Evolutionary conservation across 2,797 vertebrate genomes (phyloP), one percentile per base, ranked within the genome.

Genomic region (Triplophysa bombifrons): DNA sequence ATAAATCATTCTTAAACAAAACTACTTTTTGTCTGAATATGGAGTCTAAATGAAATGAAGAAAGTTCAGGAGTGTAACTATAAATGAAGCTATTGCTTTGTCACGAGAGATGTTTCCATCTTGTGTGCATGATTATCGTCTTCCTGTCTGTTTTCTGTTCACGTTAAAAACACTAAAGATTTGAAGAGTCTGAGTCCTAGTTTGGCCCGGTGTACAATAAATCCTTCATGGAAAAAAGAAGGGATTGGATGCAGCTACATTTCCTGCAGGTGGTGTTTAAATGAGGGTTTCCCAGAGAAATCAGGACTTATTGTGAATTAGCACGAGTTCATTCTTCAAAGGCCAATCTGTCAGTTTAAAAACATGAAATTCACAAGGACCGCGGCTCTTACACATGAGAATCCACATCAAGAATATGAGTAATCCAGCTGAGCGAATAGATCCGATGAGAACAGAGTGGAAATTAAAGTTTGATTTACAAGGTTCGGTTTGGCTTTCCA

Each of bases 401-500:
- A 83, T 74, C 73, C 67, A 74, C 73, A 81, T 85, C 25, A 78
- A 66, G 67, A 78, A 83, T 80, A 83, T 82, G 85, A 84, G 74
- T 85, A 82, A 83, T 82, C 56, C 78, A 66, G 22, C 64, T 75
- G 56, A 22, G 27, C 70, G 66, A 67, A 78, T 78, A 68, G 80
- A 83, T 76, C 63, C n/a, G 38, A 81, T n/a, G 41, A 78, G 80
- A 84, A 83, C 79, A 48, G 61, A 65, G 41, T 84, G 84, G 72
- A 84, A 85, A 72, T 76, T 56, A 64, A 78, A 80, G 80, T 83
- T 79, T 86, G 84, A 87, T 84, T 87, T 86, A 84, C 51, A 56
- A 83, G 73, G 46, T 38, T 80, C 22, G 22, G 22, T 78, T 63
- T 76, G 44, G 69, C 20, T 13, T 80, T 84, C 72, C 83, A 20